A percentile compares a stretch with the other conserved stretches of the same genome.
phyloP scores from a whole-genome alignment of 2,888 invertebrate genomes.

The Xestia sexstrigata region DNA sequence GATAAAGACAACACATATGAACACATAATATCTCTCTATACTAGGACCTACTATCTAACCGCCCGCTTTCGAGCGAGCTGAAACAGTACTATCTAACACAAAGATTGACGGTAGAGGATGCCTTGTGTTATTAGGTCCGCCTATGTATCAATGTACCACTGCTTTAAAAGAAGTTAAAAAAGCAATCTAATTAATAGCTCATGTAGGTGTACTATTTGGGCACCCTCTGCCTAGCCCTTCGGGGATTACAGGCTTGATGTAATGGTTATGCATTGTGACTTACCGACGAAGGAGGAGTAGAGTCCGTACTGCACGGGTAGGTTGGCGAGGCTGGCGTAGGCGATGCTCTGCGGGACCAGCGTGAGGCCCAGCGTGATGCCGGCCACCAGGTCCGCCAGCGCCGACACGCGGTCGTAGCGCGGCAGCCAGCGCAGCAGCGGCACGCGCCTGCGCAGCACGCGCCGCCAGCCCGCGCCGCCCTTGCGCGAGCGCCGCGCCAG shows the following conservation, averaged over 20 bases:
- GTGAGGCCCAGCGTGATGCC: conserved; percentile 97
- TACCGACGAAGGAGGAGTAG: conserved; percentile 97
- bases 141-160: neutral
- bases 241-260: neutral
- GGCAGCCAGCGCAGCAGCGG: conserved; percentile 92
- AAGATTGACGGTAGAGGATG: neutral
- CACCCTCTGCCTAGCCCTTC: too few species aligned
- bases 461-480: conserved; percentile 62
- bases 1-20: too few species aligned
- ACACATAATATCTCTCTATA: neutral
- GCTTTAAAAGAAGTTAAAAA: neutral
- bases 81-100: neutral
- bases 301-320: conserved; percentile 97
- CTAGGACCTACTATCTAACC: neutral
- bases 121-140: neutral
- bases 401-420: conserved; percentile 92
- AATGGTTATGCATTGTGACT: conserved; percentile 44
- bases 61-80: neutral
- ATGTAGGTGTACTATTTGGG: neutral
- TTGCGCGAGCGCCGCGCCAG: conserved; percentile 51
- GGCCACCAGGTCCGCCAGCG: conserved; percentile 95
- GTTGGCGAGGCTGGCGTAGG: conserved; percentile 96
- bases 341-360: conserved; percentile 98
- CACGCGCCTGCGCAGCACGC: conserved; percentile 77
- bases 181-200: neutral